phyloP scores from a whole-genome alignment of 2,888 invertebrate species.

The Eurois occulta region DNA sequence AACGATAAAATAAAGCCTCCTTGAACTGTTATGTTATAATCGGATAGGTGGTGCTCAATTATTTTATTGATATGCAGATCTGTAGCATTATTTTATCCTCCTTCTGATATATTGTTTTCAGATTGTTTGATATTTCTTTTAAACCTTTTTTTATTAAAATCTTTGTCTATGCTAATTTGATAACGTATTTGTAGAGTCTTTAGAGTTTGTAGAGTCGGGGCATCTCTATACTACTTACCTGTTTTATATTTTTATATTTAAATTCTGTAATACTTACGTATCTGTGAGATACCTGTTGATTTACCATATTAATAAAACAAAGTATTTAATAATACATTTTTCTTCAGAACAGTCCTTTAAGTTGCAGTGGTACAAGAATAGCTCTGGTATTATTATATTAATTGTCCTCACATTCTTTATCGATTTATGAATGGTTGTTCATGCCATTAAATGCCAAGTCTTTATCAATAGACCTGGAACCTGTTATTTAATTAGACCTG shows the following conservation, averaged over 20 bases:
- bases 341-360: not conserved
- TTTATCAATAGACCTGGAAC: constrained; percentile 28
- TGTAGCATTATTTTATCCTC: not conserved
- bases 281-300: not conserved
- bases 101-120: not conserved
- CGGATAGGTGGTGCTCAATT: not conserved
- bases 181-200: too few relatives aligned
- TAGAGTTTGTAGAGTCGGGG: not conserved
- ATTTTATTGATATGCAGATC: not conserved
- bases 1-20: constrained; percentile 22
- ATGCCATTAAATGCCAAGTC: not conserved
- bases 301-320: not conserved
- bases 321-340: not conserved
- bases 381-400: not conserved
- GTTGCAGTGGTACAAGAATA: not conserved
- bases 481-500: constrained; percentile 45
- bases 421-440: not conserved
- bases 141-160: not conserved
- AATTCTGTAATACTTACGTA: not conserved
- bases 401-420: constrained; percentile 12
- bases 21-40: constrained; percentile 6
- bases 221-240: not conserved
- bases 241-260: not conserved
- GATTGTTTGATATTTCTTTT: not conserved
- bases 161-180: not conserved